Conservation (phyloP, 2,797 vertebrate species). For the Enteromius argenteus region DNA sequence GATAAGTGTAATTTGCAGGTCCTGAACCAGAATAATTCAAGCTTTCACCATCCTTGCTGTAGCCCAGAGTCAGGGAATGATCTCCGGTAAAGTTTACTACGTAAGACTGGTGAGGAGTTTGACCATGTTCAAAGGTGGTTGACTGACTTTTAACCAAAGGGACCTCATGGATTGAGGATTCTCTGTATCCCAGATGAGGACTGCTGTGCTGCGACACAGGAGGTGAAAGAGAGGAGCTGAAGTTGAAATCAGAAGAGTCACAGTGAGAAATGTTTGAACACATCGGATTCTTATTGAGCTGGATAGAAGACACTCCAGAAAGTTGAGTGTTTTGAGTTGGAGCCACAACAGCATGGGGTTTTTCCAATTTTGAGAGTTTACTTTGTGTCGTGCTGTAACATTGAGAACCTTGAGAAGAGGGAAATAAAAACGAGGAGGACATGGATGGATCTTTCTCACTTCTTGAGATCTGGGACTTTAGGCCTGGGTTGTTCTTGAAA, state of each 20-base stretch:
- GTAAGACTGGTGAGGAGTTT: conserved; percentile 78
- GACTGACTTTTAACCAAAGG: conserved; percentile 73
- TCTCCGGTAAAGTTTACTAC: conserved; percentile 83
- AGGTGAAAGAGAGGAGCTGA: conserved; percentile 71
- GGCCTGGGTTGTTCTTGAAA: conserved; percentile 64
- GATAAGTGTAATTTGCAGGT: conserved; percentile 83
- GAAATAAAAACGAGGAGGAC: conserved; percentile 59
- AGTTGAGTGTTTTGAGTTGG: conserved; percentile 60
- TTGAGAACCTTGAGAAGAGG: conserved; percentile 69
- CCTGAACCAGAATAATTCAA: conserved; percentile 73
- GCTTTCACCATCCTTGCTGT: conserved; percentile 76
- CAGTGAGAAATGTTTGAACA: conserved; percentile 72
- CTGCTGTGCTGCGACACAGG: conserved; percentile 73
- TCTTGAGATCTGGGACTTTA: conserved; percentile 69
- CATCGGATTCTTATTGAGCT: conserved; percentile 72
- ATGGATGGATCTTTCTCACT: conserved; percentile 40
- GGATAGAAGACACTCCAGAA: conserved; percentile 35
- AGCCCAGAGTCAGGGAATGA: conserved; percentile 82
- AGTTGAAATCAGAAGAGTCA: conserved; percentile 77
- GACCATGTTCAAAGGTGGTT: conserved; percentile 71
- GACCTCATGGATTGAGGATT: conserved; percentile 69
- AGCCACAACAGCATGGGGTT: conserved; percentile 59
- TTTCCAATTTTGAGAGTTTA: conserved; percentile 71
- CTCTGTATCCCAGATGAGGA: conserved; percentile 72
- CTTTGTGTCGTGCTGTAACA: conserved; percentile 67